Percentiles rank a stretch among this genome's conserved stretches.
Evolutionary conservation across 2,888 invertebrate species (phyloP).

Genomic region (Trissolcus brochymenae): DNA sequence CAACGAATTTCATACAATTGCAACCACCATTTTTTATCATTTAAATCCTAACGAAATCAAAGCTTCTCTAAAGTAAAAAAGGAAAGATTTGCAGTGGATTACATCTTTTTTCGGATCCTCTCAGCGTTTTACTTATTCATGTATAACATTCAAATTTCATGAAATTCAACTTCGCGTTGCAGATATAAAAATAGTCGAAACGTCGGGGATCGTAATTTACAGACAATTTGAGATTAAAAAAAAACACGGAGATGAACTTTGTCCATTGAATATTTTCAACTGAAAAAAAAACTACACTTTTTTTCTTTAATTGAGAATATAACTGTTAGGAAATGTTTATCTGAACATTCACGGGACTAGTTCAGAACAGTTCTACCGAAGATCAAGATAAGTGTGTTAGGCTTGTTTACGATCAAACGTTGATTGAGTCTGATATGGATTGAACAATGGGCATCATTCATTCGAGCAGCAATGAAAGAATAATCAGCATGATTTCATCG

Average conservation of each 20-base stretch:
- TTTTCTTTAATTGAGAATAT: background rate
- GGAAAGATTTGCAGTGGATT: too few relatives aligned
- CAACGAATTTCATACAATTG: conserved; percentile 2
- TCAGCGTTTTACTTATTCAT: too few relatives aligned
- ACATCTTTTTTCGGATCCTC: too few relatives aligned
- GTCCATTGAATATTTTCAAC: too few relatives aligned
- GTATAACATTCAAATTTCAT: too few relatives aligned
- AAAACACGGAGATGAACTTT: too few relatives aligned
- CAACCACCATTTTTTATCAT: background rate
- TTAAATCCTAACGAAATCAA: conserved; percentile 1
- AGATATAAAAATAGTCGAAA: too few relatives aligned
- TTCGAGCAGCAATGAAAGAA: conserved; percentile 48
- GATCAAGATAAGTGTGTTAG: conserved; percentile 24
- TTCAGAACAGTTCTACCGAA: conserved; percentile 20
- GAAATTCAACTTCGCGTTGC: too few relatives aligned
- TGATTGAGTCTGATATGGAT: conserved; percentile 47
- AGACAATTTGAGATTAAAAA: too few relatives aligned
- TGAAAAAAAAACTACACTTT: too few relatives aligned
- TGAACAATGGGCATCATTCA: conserved; percentile 51
- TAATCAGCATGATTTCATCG: conserved; percentile 53
- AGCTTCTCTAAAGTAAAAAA: too few relatives aligned
- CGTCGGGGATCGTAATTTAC: too few relatives aligned
- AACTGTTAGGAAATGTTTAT: background rate
- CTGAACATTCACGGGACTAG: conserved; percentile 1
- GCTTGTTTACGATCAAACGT: conserved; percentile 42